These are phyloP conservation scores for Caradrina clavipalpis DNA, from an alignment of 2,888 invertebrate species.

Conservation along the genomic window DNA sequence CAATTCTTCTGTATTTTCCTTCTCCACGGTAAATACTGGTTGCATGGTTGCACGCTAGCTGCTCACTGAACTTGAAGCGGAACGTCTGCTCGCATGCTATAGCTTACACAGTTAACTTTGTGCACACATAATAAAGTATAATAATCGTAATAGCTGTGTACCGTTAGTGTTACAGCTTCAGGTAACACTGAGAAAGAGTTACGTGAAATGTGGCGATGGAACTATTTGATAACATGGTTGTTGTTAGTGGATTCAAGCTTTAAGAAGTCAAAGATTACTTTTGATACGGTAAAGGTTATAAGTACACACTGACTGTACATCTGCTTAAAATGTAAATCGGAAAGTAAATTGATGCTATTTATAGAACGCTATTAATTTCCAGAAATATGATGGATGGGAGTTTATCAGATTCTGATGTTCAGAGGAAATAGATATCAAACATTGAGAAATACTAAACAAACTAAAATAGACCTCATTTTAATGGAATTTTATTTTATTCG, in stretches of 20 bases:
- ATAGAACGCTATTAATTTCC: slow-evolving; percentile 34
- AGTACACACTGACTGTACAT: not conserved
- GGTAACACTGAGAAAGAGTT: slow-evolving; percentile 14
- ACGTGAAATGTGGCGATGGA: slow-evolving; percentile 7
- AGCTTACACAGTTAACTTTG: slow-evolving; percentile 62
- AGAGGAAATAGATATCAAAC: slow-evolving; percentile 35
- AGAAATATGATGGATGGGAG: slow-evolving; percentile 43
- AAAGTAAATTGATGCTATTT: slow-evolving; percentile 29
- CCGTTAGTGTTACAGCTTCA: slow-evolving; percentile 52
- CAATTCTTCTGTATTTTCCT: slow-evolving; percentile 30
- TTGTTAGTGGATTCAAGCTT: not conserved
- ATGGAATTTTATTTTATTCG: slow-evolving; percentile 31
- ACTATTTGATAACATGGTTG: slow-evolving; percentile 15
- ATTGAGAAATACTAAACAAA: slow-evolving; percentile 45
- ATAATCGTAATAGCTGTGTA: slow-evolving; percentile 55
- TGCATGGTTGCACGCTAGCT: slow-evolving; percentile 52
- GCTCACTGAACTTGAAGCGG: slow-evolving; percentile 62
- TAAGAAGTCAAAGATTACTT: not conserved
- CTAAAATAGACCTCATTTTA: slow-evolving; percentile 30
- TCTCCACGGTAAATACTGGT: slow-evolving; percentile 40
- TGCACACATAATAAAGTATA: slow-evolving; percentile 59
- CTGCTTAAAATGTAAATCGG: slow-evolving; percentile 8
- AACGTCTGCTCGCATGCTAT: slow-evolving; percentile 57
- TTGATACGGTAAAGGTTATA: not conserved
- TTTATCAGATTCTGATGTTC: slow-evolving; percentile 27